Conservation (phyloP, 2,113 vertebrate genomes). For the Tetrax tetrax region DNA sequence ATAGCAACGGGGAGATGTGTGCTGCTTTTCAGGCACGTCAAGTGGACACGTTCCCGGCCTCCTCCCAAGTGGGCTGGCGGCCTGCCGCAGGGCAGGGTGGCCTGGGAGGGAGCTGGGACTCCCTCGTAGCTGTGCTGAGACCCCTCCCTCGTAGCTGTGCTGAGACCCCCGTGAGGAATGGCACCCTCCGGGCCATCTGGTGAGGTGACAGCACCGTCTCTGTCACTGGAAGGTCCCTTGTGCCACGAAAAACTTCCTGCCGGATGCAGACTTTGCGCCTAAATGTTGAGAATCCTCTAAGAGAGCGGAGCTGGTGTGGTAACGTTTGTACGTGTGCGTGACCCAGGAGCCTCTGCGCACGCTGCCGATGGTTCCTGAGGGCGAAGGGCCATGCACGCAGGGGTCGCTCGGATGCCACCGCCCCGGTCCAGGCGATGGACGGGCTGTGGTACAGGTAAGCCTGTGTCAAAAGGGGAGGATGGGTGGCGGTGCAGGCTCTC, state of each 20-base stretch:
- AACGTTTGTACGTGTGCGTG: rapidly evolving
- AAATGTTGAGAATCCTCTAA: not conserved
- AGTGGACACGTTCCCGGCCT: not conserved
- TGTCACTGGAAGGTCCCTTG: not conserved
- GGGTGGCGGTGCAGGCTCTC: rapidly evolving
- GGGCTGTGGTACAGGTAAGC: not conserved
- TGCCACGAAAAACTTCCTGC: not conserved
- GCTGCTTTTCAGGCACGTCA: not conserved
- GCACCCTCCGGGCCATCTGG: not conserved
- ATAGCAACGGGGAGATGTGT: slow-evolving; percentile 1
- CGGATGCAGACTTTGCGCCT: not conserved
- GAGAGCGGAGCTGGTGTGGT: not conserved
- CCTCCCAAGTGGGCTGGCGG: not conserved
- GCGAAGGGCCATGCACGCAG: rapidly evolving
- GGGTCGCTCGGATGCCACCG: not conserved
- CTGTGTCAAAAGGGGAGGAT: not conserved
- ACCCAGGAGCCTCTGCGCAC: too few relatives aligned
- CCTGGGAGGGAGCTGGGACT: not conserved
- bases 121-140: not conserved
- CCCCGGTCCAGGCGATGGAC: not conserved
- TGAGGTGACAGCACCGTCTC: not conserved
- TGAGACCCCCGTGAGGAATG: rapidly evolving
- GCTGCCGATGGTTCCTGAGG: rapidly evolving
- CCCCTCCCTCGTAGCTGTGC: not conserved
- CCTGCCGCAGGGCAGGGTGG: not conserved